Base-by-base conservation (phyloP, 23 tunicate genomes). In the Oikopleura dioica region DNA sequence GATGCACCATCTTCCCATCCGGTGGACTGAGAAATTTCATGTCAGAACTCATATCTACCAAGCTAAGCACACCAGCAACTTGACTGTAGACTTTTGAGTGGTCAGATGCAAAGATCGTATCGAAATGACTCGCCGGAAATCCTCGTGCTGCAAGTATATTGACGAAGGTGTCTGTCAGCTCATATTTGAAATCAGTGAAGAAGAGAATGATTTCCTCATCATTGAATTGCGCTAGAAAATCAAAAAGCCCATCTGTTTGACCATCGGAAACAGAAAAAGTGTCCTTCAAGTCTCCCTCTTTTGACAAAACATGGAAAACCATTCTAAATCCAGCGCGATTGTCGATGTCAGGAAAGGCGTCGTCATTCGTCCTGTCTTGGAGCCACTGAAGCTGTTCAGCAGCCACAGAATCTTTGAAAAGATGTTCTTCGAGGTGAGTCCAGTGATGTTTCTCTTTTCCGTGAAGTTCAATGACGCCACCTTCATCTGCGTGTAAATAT, bases 391-490 rank as follows among this genome's bases (percentile, higher is more conserved):
- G 26, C 33, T 63, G 30, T 63, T 63, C 72, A 31, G 33, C 72
- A 31, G 72, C 32, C 16, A 63, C 72, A 63, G 16, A 12, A 63
- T 63, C 26, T 63, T 31, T 24, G 72, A 63, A 63, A 2, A 63
- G 16, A 28, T 63, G 72, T 2, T 63, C 72, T 24, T 28, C 72
- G 5, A 63, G 33, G 16, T 23, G 16, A 2, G 72, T 63, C 72
- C 72, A 63, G 26, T 63, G 72, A 16, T 12, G 72, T 28, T 63
- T 63, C 33, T 63, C 72, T 63, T 63, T 63, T 63, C 72, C 72
- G 33, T 63, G 72, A 2, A 63, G 2, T 63, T 63, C 72, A 16
- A 63, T 23, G 26, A 23, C 33, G 26, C 72, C 72, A 21, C 33
- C 33, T 2, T 28, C 33, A 2, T 31, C 72, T 12, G 26, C 72